A percentile compares a stretch with the other conserved stretches of the same genome.
These are phyloP conservation scores for Papilio glaucus DNA, from an alignment of 1,140 invertebrate genomes.

Conservation along the genomic window DNA sequence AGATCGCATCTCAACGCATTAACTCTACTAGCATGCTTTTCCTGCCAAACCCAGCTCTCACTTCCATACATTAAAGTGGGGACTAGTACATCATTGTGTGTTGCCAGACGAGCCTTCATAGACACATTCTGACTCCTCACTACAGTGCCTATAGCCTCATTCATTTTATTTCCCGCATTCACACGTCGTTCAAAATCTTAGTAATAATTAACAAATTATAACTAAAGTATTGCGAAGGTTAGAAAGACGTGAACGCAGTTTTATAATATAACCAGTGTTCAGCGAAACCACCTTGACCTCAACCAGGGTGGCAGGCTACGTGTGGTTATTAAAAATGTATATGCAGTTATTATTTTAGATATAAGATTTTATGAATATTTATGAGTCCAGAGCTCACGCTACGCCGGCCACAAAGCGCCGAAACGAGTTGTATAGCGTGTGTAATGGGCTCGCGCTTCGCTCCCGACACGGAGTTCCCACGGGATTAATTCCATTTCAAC, in stretches of 20 bases:
- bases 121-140: no score
- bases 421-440: constrained; percentile 10
- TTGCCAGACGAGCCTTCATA: no score
- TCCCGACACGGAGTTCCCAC: not conserved
- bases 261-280: constrained; percentile 2
- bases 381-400: constrained; percentile 8
- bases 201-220: no score
- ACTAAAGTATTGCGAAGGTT: not conserved
- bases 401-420: constrained; percentile 7
- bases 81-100: no score
- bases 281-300: not conserved
- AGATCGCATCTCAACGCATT: no score
- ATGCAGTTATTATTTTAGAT: constrained; percentile 20
- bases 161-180: no score
- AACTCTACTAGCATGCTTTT: no score
- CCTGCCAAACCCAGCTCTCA: no score
- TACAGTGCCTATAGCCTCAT: no score
- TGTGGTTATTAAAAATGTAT: constrained; percentile 15
- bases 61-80: no score
- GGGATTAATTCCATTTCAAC: constrained; percentile 19
- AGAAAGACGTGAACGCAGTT: not conserved
- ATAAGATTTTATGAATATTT: constrained; percentile 25
- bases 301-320: not conserved
- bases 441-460: not conserved
- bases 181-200: no score